Evolutionary conservation across 2,113 vertebrate species (phyloP).

Genomic region (Coreoperca whiteheadi): DNA sequence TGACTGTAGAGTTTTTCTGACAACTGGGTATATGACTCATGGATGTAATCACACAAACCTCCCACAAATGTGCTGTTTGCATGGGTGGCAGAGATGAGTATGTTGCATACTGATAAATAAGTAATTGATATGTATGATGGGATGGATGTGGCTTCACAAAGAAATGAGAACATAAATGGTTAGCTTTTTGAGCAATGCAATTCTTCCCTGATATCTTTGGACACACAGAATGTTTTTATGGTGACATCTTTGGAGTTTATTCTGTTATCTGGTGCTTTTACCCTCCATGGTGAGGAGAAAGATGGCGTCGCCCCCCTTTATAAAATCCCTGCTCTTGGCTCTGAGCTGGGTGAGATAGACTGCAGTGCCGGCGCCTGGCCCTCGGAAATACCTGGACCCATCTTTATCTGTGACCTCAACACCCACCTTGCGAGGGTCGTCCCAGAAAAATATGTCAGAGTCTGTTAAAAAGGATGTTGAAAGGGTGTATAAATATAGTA

Average conservation of each 20-base stretch:
- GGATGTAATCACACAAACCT: slow-evolving; percentile 14
- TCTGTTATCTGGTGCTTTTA: slow-evolving; percentile 67
- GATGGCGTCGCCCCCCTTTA: slow-evolving; percentile 88
- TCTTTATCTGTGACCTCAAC: slow-evolving; percentile 75
- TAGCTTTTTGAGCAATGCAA: no score
- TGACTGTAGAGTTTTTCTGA: slow-evolving; percentile 2
- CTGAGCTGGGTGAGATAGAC: slow-evolving; percentile 87
- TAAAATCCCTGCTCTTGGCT: slow-evolving; percentile 88
- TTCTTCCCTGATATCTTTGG: not conserved
- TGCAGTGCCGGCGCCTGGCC: slow-evolving; percentile 78
- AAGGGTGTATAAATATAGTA: not conserved
- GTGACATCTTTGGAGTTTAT: not conserved
- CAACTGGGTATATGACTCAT: not conserved
- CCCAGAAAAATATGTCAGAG: slow-evolving; percentile 82
- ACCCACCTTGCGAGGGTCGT: slow-evolving; percentile 89
- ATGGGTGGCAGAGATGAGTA: not conserved
- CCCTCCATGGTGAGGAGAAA: slow-evolving; percentile 91
- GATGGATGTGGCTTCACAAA: not conserved
- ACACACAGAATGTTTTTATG: not conserved
- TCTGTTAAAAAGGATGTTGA: slow-evolving; percentile 32
- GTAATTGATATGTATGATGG: not conserved
- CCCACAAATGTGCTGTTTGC: not conserved
- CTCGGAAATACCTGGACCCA: slow-evolving; percentile 85
- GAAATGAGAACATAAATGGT: not conserved
- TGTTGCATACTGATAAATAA: not conserved